Base-by-base conservation (phyloP, 1,140 invertebrate genomes). In the Schlechtendalia chinensis region DNA sequence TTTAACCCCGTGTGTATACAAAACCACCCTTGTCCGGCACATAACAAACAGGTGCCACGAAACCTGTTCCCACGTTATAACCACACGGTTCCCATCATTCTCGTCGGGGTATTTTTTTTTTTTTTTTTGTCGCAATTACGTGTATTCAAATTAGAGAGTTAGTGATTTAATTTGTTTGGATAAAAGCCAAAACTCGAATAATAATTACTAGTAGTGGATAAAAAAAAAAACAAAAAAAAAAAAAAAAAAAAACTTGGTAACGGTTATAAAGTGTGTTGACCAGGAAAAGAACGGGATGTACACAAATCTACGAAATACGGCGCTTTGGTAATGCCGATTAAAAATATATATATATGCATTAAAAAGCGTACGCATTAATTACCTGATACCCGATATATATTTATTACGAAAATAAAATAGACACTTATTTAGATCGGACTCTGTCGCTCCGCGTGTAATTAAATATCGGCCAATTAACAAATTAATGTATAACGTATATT, bases 11-110 rank as follows among this genome's bases (percentile, higher is more conserved):
- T 54, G 24, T 50, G 45, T 50, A 79, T 22, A 50, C n/a, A n/a
- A n/a, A 72, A 79, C 39, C 75, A 79, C 75, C 75, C 75, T 79
- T 79, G 75, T 79, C 75, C 75, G 75, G 75, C 24, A 79, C n/a
- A 61, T n/a, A n/a, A n/a, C n/a, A 59, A 79, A 61, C 75, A 79
- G 75, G 75, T 79, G 75, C 58, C 39, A 50, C 24, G 16, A 63
- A 79, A 79, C 75, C 75, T 61, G 75, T 79, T 79, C 75, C 75
- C 75, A 79, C 75, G 75, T 77, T 77, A 47, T 56, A 27, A 45
- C n/a, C n/a, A 50, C 39, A 79, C 24, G 32, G 75, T 79, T 61
- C 75, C 39, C 75, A 75, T 58, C 58, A 79, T 47, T 17, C 58
- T 47, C 6, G 58, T 12, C 12, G 5, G 72, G 72, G 75, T 50